phyloP scores from a whole-genome alignment of 2,888 invertebrate genomes.

The Leptinotarsa rubiginosa region DNA sequence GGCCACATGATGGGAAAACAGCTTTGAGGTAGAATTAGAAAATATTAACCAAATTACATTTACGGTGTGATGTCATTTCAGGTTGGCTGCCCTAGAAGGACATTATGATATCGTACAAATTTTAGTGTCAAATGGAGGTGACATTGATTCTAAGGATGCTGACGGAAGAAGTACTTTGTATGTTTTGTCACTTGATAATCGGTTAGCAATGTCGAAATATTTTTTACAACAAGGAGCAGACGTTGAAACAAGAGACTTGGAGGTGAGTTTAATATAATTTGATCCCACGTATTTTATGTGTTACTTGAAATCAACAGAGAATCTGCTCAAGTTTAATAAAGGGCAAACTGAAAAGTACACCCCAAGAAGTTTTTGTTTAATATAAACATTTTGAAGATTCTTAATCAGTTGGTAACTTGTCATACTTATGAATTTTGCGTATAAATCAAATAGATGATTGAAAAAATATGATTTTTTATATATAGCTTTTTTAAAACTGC shows the following conservation, averaged over 20 bases:
- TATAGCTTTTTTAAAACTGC: too few relatives aligned
- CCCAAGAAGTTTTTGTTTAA: too few relatives aligned
- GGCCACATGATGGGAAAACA: slow-evolving; percentile 91
- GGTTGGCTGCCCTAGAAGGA: slow-evolving; percentile 84
- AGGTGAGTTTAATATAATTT: slow-evolving; percentile 67
- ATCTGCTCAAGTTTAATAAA: too few relatives aligned
- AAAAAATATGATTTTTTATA: too few relatives aligned
- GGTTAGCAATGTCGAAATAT: slow-evolving; percentile 85
- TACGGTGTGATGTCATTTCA: slow-evolving; percentile 23
- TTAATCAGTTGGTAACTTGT: too few relatives aligned
- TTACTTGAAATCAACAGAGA: too few relatives aligned
- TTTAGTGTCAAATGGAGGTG: slow-evolving; percentile 80
- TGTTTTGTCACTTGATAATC: slow-evolving; percentile 89
- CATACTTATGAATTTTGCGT: too few relatives aligned
- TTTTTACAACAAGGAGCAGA: slow-evolving; percentile 84
- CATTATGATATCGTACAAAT: slow-evolving; percentile 83
- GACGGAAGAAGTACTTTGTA: slow-evolving; percentile 93
- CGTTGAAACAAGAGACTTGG: slow-evolving; percentile 88
- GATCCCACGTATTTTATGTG: too few relatives aligned
- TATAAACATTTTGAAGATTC: too few relatives aligned
- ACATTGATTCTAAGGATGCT: slow-evolving; percentile 89
- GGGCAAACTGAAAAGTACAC: too few relatives aligned
- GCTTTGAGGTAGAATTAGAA: slow-evolving; percentile 74
- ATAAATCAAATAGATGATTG: too few relatives aligned
- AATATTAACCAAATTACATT: neutral